Evolutionary conservation across 2,113 vertebrate species (phyloP).

Genomic region (Heterochromis multidens): DNA sequence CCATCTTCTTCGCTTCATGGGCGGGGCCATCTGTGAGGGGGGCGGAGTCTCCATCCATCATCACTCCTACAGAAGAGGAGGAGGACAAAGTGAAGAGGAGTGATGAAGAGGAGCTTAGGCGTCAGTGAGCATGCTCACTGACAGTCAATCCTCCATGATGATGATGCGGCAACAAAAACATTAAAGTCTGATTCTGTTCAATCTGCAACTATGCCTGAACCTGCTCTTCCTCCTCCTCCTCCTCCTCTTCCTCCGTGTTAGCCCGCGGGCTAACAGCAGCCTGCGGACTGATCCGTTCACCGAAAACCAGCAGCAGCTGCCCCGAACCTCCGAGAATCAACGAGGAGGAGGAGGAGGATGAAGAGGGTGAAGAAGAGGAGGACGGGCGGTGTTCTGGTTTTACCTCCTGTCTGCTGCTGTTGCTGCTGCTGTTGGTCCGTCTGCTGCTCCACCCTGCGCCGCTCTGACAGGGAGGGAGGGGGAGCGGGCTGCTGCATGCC

Average conservation of each 20-base stretch:
- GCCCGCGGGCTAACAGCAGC: background rate
- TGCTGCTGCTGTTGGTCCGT: constrained; percentile 10
- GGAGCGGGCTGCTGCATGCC: constrained; percentile 6
- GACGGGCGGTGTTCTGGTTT: background rate
- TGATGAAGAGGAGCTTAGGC: background rate
- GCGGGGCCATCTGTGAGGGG: background rate
- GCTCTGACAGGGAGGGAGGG: background rate
- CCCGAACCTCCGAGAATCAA: background rate
- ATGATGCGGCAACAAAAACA: constrained; percentile 13
- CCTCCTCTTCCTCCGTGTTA: background rate
- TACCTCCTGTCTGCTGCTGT: constrained; percentile 20
- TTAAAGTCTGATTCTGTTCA: background rate
- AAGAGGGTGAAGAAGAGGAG: background rate
- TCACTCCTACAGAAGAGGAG: background rate
- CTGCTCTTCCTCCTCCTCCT: background rate
- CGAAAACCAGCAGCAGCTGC: background rate
- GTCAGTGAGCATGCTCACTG: constrained; percentile 23
- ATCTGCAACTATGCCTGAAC: background rate
- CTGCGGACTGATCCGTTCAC: background rate
- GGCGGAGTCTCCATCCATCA: constrained; percentile 30
- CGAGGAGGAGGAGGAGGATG: background rate
- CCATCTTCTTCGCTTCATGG: constrained; percentile 4
- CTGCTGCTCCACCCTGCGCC: constrained; percentile 46
- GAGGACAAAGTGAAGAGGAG: background rate
- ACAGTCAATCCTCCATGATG: background rate